These are phyloP conservation scores for Muschampia plurimacula DNA, from an alignment of 2,888 invertebrate genomes.

Conservation along the genomic window DNA sequence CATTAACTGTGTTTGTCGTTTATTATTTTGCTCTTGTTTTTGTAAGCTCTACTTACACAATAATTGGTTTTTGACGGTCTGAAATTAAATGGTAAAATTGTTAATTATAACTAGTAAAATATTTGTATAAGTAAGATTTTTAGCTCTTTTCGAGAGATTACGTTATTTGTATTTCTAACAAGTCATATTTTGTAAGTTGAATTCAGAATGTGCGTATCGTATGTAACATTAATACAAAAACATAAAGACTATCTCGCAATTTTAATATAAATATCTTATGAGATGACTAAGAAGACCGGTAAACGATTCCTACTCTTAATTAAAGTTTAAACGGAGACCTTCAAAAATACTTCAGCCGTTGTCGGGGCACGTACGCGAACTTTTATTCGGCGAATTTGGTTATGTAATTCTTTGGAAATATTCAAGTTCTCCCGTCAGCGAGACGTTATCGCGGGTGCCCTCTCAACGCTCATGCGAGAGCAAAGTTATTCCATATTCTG, in stretches of 20 bases:
- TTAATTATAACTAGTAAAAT: background rate
- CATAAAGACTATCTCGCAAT: background rate
- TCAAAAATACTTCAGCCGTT: conserved; percentile 72
- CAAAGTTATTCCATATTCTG: conserved; percentile 16
- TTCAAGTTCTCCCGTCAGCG: conserved; percentile 81
- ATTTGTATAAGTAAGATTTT: background rate
- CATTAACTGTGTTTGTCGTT: conserved; percentile 73
- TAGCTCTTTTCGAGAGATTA: background rate
- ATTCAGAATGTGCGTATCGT: background rate
- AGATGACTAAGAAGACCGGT: conserved; percentile 28
- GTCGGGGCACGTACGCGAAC: conserved; percentile 74
- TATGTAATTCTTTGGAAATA: conserved; percentile 80
- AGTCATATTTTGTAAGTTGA: background rate
- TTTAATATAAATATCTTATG: background rate
- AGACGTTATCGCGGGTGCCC: conserved; percentile 78
- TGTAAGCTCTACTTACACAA: conserved; percentile 40
- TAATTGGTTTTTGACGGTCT: conserved; percentile 23
- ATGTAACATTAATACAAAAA: background rate
- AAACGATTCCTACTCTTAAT: conserved; percentile 68
- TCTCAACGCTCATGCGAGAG: conserved; percentile 64
- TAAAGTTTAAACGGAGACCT: conserved; percentile 64
- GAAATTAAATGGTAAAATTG: conserved; percentile 13
- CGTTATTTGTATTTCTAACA: too few relatives aligned
- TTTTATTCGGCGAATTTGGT: conserved; percentile 77
- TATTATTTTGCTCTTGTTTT: conserved; percentile 71